Evolutionary conservation across 2,797 vertebrate species (phyloP), one percentile per base, ranked within the genome.

Genomic region (Calcarius lapponicus): DNA sequence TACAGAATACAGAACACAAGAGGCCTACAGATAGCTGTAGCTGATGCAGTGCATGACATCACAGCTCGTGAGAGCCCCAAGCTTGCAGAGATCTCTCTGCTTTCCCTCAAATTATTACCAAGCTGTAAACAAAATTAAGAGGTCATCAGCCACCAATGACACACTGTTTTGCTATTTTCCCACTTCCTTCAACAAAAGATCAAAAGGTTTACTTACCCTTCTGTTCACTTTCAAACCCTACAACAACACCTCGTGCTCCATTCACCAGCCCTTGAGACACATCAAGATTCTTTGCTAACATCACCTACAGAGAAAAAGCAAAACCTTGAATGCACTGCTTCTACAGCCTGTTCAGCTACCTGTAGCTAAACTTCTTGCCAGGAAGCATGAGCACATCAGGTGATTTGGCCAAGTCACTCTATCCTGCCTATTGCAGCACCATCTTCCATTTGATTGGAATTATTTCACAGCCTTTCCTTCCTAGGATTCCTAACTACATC

Each of bases 201-300:
- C 13, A 53, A 71, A 42, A 66, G 53, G 4, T 11, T 93, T 50
- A 85, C 98, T 92, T 36, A 99, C 99, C 98, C 78, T 98, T 98
- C 93, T 98, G 98, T 65, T 98, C 98, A 4, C 98, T 95, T 93
- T 99, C 98, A 93, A 99, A 99, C 70, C 98, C 98, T 10, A 98
- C 95, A 17, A 99, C 98, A 10, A 99, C 98, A 4, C 99, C 99
- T 94, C 99, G 98, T 4, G 99, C 99, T 6, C 99, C 99, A 1
- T 99, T 99, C 96, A 99, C 99, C 93, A 99, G 97, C 70, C 99
- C 99, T 57, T 97, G 98, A 61, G 98, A 97, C 17, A 99, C 98
- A 25, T 99, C 98, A 92, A 99, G 91, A 95, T 99, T 99, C 97
- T 99, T 99, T 17, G 99, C 98, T 91, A 99, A 97, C 98, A 99